Conservation (phyloP, 2,888 invertebrate genomes). For the Dorcus parallelipipedus region DNA sequence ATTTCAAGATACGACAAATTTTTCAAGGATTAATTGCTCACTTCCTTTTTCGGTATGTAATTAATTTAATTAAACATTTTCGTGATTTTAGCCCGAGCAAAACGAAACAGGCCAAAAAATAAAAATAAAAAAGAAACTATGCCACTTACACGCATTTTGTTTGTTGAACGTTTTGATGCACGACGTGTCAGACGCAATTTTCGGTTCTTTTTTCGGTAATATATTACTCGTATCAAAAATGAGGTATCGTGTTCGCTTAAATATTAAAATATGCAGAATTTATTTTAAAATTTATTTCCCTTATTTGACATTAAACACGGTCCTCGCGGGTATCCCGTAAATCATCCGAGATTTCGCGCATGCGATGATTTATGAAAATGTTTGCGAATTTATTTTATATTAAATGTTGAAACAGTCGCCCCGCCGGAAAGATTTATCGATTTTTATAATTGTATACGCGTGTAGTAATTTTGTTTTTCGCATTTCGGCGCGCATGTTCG, state of each 20-base stretch:
- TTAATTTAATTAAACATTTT: too few relatives aligned
- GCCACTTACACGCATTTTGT: too few relatives aligned
- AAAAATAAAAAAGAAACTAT: too few relatives aligned
- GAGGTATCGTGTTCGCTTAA: not conserved
- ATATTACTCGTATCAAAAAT: not conserved
- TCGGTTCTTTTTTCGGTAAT: too few relatives aligned
- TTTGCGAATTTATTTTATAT: conserved; percentile 20
- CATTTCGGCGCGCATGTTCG: not conserved
- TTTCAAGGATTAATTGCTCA: too few relatives aligned
- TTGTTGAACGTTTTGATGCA: too few relatives aligned
- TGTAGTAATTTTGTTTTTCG: too few relatives aligned
- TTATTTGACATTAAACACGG: conserved; percentile 21
- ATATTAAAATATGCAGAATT: conserved; percentile 4
- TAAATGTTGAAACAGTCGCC: conserved; percentile 7
- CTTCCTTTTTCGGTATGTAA: too few relatives aligned
- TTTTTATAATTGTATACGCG: not conserved
- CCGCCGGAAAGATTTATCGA: not conserved
- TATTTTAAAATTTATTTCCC: conserved; percentile 19
- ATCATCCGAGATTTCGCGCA: conserved; percentile 17
- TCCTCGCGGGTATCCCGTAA: conserved; percentile 9
- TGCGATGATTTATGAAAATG: conserved; percentile 18
- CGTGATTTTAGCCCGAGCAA: too few relatives aligned
- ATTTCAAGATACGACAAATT: too few relatives aligned
- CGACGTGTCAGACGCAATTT: too few relatives aligned
- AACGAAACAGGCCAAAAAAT: too few relatives aligned